phyloP scores from a whole-genome alignment of 2,888 invertebrate species.

The Mesorhabditis belari region DNA sequence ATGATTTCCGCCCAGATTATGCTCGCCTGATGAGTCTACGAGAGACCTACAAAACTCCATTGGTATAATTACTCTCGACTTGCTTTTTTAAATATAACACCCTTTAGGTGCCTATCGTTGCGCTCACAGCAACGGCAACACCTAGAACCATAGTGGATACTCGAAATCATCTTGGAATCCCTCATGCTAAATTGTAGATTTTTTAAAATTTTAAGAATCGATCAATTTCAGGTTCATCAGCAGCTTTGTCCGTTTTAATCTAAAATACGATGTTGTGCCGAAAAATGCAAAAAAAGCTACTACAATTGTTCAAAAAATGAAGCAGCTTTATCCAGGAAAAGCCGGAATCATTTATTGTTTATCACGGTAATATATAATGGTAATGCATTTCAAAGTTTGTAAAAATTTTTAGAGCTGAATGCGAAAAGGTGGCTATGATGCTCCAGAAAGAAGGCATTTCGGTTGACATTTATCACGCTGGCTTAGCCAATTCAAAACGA shows the following conservation, averaged over 20 bases:
- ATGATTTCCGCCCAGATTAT: conserved; percentile 80
- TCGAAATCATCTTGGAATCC: conserved; percentile 68
- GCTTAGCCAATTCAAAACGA: conserved; percentile 66
- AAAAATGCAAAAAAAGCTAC: conserved; percentile 73
- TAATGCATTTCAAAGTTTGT: too few relatives aligned
- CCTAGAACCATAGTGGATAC: conserved; percentile 83
- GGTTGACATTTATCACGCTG: conserved; percentile 77
- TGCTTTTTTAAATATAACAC: too few relatives aligned
- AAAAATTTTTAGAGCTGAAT: conserved; percentile 21
- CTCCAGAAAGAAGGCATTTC: conserved; percentile 64
- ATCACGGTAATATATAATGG: too few relatives aligned
- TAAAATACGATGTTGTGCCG: conserved; percentile 74
- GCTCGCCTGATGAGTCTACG: conserved; percentile 54
- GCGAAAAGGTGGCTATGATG: conserved; percentile 65
- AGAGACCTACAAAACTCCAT: conserved; percentile 15
- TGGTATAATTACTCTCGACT: conserved; percentile 4
- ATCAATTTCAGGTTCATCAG: conserved; percentile 70
- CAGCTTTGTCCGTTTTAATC: conserved; percentile 89
- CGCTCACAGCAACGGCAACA: conserved; percentile 88
- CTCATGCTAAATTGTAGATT: conserved; percentile 30
- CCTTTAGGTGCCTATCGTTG: conserved; percentile 67
- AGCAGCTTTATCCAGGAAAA: conserved; percentile 65
- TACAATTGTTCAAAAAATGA: conserved; percentile 71
- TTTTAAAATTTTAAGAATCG: neutral
- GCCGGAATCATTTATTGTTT: conserved; percentile 94